Conservation (phyloP, 2,113 vertebrate species). For the Pyxicephalus adspersus region DNA sequence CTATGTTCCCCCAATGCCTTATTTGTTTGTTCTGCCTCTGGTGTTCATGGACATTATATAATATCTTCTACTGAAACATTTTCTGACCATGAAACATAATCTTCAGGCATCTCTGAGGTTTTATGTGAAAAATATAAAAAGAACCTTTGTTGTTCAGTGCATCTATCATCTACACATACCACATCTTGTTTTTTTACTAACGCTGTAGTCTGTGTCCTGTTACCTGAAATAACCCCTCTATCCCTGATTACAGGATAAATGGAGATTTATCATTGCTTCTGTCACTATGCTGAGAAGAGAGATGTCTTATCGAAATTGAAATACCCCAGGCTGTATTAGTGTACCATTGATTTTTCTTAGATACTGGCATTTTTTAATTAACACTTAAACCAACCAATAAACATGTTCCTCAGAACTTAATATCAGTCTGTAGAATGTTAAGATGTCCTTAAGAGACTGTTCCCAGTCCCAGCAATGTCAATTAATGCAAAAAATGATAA, state of each 20-base stretch:
- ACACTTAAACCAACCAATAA: too few species aligned
- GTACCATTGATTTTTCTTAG: neutral
- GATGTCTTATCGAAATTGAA: conserved; percentile 13
- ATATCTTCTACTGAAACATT: too few species aligned
- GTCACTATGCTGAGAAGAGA: neutral
- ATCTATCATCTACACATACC: neutral
- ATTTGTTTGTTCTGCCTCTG: too few species aligned
- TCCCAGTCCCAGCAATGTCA: too few species aligned
- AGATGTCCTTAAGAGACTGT: too few species aligned
- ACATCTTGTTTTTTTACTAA: neutral
- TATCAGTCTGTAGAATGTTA: too few species aligned
- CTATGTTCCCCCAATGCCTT: too few species aligned
- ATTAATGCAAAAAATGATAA: too few species aligned
- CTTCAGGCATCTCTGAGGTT: neutral
- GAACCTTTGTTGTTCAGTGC: neutral
- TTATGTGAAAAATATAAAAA: neutral
- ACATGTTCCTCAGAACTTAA: too few species aligned
- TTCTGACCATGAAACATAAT: too few species aligned
- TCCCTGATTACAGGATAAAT: conserved; percentile 44
- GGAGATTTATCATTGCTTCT: conserved; percentile 36
- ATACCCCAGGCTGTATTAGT: conserved; percentile 19
- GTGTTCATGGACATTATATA: too few species aligned
- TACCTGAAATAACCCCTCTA: conserved; percentile 53
- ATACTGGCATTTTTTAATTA: too few species aligned
- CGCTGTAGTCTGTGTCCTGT: conserved; percentile 29